Conservation (phyloP, 2,113 vertebrate species). For the Etia nguti region DNA sequence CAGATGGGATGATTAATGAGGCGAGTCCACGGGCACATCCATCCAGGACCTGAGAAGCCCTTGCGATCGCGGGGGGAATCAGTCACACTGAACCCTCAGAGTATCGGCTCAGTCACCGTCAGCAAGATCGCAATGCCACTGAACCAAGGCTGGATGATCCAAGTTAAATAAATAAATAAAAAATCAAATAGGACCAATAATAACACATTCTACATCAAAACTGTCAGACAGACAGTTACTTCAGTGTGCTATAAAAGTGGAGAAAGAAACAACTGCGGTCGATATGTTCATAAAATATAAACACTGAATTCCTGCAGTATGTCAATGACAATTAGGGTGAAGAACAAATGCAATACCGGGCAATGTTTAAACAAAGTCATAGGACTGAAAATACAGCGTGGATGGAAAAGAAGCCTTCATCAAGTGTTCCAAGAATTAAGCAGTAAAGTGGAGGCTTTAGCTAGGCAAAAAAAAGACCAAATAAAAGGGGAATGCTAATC, state of each 20-base stretch:
- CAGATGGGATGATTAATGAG: constrained; percentile 64
- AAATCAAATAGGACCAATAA: not conserved
- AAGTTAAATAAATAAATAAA: not conserved
- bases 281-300: not conserved
- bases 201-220: not conserved
- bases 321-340: not conserved
- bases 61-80: constrained; percentile 34
- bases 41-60: constrained; percentile 41
- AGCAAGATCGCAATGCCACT: constrained; percentile 4
- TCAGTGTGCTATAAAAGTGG: not conserved
- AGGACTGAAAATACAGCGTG: not conserved
- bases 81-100: constrained; percentile 6
- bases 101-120: constrained; percentile 7
- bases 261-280: not conserved
- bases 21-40: constrained; percentile 44
- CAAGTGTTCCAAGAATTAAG: not conserved
- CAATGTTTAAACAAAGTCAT: not conserved
- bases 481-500: not conserved
- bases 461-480: not conserved
- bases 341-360: not conserved
- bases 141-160: not conserved
- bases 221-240: not conserved
- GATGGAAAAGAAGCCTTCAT: not conserved
- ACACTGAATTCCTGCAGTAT: not conserved
- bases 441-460: not conserved